A percentile compares a stretch with the other conserved stretches of the same genome.
These are phyloP conservation scores for Anabas testudineus DNA, from an alignment of 2,797 vertebrate species.

Conservation along the genomic window DNA sequence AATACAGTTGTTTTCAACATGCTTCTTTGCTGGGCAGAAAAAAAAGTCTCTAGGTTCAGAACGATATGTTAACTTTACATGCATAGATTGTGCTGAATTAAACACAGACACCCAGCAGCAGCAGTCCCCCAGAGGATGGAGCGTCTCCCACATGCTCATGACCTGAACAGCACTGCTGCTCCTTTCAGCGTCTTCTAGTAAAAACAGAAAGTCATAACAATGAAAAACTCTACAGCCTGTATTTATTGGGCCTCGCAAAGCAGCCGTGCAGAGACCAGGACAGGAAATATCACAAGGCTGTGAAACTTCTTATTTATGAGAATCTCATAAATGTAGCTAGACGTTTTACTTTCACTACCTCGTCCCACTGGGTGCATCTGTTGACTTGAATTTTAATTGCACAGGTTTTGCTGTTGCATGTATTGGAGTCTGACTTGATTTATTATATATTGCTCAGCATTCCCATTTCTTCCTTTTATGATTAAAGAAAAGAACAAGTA, in stretches of 20 bases:
- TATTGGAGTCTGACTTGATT: constrained; percentile 28
- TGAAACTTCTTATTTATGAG: constrained; percentile 51
- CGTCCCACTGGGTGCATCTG: constrained; percentile 36
- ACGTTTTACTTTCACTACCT: constrained; percentile 49
- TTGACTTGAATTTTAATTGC: constrained; percentile 45
- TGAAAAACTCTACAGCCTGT: constrained; percentile 30
- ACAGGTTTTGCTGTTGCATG: constrained; percentile 20
- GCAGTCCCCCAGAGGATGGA: constrained; percentile 14
- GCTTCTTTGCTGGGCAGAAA: not conserved
- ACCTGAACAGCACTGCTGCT: constrained; percentile 12
- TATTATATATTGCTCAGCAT: constrained; percentile 29
- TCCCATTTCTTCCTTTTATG: not conserved
- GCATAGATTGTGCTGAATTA: constrained; percentile 35
- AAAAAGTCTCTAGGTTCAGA: constrained; percentile 21
- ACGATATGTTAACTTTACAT: constrained; percentile 36
- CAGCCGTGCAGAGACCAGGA: constrained; percentile 17
- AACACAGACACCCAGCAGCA: not conserved
- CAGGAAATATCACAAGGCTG: constrained; percentile 31
- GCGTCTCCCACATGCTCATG: constrained; percentile 8
- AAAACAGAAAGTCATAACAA: constrained; percentile 52
- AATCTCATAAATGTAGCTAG: constrained; percentile 36
- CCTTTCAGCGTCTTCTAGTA: constrained; percentile 18
- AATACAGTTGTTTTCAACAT: constrained; percentile 48
- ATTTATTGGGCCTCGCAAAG: constrained; percentile 41
- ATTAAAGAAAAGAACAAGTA: not conserved